These are phyloP conservation scores for Atrina japonica DNA, from an alignment of 2,888 invertebrate species.

Conservation along the genomic window DNA sequence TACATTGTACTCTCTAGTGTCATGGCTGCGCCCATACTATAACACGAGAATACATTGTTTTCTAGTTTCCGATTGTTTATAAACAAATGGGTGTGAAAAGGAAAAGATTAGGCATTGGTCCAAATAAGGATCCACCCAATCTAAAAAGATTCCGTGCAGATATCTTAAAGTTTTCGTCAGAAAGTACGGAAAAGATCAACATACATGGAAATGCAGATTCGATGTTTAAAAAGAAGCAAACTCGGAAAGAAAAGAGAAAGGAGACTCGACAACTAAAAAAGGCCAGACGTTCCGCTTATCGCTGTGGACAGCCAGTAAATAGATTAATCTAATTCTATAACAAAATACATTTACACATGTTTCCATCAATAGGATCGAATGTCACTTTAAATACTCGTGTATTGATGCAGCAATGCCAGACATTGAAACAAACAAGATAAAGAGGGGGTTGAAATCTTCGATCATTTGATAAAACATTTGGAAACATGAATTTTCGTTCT, in stretches of 20 bases:
- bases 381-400: too few species aligned
- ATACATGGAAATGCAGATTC: background rate
- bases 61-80: background rate
- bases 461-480: too few species aligned
- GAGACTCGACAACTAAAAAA: conserved; percentile 87
- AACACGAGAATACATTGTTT: conserved; percentile 6
- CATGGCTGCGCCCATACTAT: conserved; percentile 52
- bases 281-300: conserved; percentile 82
- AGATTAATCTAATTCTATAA: too few species aligned
- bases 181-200: conserved; percentile 14
- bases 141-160: conserved; percentile 52
- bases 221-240: background rate
- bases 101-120: background rate
- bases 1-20: too few species aligned
- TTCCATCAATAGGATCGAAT: background rate
- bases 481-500: too few species aligned
- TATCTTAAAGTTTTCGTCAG: conserved; percentile 34
- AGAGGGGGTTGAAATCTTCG: too few species aligned
- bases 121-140: conserved; percentile 48
- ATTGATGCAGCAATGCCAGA: too few species aligned
- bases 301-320: conserved; percentile 73
- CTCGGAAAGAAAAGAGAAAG: conserved; percentile 82
- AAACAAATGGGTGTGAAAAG: conserved; percentile 35
- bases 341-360: background rate
- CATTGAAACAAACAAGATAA: too few species aligned